Percentiles rank a stretch among this genome's conserved stretches.
Evolutionary conservation across 2,888 invertebrate species (phyloP).

Genomic region (Imbricaverruca yamaguchii): DNA sequence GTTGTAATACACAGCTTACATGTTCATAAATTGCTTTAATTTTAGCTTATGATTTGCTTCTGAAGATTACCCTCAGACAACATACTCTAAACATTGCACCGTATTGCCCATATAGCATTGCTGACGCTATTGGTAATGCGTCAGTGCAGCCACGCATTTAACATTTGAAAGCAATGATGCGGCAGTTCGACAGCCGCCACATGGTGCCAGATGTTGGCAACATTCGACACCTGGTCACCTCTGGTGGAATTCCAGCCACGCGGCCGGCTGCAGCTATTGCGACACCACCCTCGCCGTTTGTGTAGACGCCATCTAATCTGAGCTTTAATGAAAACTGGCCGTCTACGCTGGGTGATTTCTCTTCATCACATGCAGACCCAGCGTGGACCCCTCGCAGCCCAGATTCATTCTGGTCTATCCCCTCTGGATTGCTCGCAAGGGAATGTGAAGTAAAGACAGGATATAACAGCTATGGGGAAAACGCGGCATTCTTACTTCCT

Average conservation of each 20-base stretch:
- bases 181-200: neutral
- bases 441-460: too few relatives aligned
- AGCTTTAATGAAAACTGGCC: neutral
- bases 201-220: neutral
- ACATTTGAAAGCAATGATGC: neutral
- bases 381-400: neutral
- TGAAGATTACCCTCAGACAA: too few relatives aligned
- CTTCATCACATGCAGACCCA: neutral
- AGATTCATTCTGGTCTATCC: neutral
- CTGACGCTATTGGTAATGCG: too few relatives aligned
- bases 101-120: too few relatives aligned
- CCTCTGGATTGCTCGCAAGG: too few relatives aligned
- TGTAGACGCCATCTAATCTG: neutral
- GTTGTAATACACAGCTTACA: too few relatives aligned
- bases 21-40: too few relatives aligned
- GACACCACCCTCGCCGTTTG: neutral
- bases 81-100: too few relatives aligned
- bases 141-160: too few relatives aligned
- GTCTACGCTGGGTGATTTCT: neutral
- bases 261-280: neutral
- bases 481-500: too few relatives aligned
- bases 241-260: neutral
- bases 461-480: too few relatives aligned
- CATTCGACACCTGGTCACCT: neutral
- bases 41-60: too few relatives aligned